phyloP scores from a whole-genome alignment of 2,797 vertebrate genomes.

The Eurystomus glaucurus region DNA sequence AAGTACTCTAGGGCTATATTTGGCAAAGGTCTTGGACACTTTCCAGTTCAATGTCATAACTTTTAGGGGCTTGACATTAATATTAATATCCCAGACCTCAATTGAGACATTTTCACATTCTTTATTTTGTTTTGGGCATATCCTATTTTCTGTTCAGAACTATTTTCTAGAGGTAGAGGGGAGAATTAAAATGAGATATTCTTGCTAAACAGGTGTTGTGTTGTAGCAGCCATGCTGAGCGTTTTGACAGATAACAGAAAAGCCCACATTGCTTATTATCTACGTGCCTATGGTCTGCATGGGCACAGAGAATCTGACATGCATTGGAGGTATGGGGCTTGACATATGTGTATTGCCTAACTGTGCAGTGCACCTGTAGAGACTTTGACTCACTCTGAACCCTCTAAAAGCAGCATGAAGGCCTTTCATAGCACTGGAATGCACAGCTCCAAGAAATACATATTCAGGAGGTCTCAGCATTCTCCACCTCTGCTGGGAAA shows the following conservation, averaged over 20 bases:
- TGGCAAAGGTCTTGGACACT: background rate
- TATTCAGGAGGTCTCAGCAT: background rate
- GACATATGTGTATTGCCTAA: background rate
- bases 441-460: background rate
- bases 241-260: background rate
- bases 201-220: background rate
- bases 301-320: background rate
- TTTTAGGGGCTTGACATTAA: background rate
- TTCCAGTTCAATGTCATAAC: background rate
- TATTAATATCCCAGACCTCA: background rate
- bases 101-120: background rate
- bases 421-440: background rate
- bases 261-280: background rate
- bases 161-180: background rate
- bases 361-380: accelerated
- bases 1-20: background rate
- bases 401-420: accelerated
- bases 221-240: background rate
- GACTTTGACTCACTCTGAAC: background rate
- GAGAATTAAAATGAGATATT: background rate
- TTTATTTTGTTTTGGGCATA: background rate
- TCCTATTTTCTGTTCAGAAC: background rate
- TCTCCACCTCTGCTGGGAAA: background rate
- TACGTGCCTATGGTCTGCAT: accelerated
- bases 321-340: background rate